These are phyloP conservation scores for Gopherus flavomarginatus DNA, from an alignment of 2,113 vertebrate genomes.

Conservation along the genomic window DNA sequence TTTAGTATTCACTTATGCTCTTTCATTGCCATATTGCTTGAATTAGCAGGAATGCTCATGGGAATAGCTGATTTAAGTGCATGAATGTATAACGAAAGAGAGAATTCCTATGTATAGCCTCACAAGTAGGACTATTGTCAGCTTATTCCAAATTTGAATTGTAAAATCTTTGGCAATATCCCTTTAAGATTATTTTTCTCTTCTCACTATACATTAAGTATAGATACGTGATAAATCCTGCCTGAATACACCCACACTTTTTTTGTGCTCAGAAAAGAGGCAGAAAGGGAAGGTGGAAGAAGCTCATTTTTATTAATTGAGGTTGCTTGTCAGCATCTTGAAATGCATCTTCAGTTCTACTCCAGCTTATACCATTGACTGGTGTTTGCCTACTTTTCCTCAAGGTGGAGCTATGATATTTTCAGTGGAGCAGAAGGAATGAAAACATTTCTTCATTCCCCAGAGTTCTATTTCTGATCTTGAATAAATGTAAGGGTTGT, in stretches of 20 bases:
- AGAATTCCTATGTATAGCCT: background rate
- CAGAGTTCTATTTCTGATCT: constrained; percentile 28
- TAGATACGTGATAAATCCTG: background rate
- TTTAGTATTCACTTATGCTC: background rate
- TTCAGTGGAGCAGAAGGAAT: background rate
- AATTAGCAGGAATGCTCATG: background rate
- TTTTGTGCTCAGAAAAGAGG: background rate
- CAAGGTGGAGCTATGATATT: constrained; percentile 78
- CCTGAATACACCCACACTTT: background rate
- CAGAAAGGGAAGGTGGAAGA: background rate
- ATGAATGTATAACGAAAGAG: background rate
- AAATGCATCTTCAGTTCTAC: background rate
- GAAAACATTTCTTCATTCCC: background rate
- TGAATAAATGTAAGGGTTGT: background rate
- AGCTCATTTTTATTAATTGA: background rate
- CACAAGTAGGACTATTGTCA: background rate
- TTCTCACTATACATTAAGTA: background rate
- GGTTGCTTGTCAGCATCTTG: background rate
- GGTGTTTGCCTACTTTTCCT: constrained; percentile 22
- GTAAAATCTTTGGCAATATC: background rate
- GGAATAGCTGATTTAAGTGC: background rate
- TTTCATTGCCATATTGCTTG: no score
- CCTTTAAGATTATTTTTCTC: background rate
- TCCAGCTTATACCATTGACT: background rate
- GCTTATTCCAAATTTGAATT: background rate